These are phyloP conservation scores for Paramormyrops kingsleyae DNA, from an alignment of 2,113 vertebrate species.

Conservation along the genomic window DNA sequence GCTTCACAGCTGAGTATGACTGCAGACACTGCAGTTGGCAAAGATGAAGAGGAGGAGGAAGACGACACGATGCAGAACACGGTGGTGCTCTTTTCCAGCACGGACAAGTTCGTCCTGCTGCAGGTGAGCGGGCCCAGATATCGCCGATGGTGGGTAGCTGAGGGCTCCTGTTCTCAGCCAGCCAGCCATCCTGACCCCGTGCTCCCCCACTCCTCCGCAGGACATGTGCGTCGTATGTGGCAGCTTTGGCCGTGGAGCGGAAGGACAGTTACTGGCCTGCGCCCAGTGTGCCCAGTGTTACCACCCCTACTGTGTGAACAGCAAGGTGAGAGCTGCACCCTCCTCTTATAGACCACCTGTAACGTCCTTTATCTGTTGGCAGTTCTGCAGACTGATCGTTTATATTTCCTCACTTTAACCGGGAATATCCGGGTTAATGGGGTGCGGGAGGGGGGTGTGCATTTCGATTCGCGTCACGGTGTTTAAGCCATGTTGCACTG, in stretches of 20 bases:
- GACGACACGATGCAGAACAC: slow-evolving; percentile 99
- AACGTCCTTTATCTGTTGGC: background rate
- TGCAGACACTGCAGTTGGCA: slow-evolving; percentile 77
- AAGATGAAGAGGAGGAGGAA: slow-evolving; percentile 80
- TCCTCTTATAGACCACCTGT: background rate
- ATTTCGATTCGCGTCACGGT: too few species aligned
- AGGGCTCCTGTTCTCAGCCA: background rate
- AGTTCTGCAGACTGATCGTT: background rate
- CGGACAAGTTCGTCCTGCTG: slow-evolving; percentile 95
- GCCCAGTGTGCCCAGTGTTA: slow-evolving; percentile 98
- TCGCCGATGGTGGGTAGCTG: background rate
- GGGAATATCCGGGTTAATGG: background rate
- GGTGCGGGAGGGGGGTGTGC: background rate
- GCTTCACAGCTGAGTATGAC: slow-evolving; percentile 67
- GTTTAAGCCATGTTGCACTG: too few species aligned
- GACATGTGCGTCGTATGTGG: slow-evolving; percentile 99
- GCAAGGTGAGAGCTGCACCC: slow-evolving; percentile 73
- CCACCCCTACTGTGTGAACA: slow-evolving; percentile 98
- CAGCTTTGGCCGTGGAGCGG: slow-evolving; percentile 87
- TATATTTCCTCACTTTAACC: background rate
- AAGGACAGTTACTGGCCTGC: slow-evolving; percentile 91
- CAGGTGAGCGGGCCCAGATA: slow-evolving; percentile 65
- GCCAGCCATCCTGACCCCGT: background rate
- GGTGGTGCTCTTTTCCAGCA: slow-evolving; percentile 97
- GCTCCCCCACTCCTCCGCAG: slow-evolving; percentile 44